These are phyloP conservation scores for Pygocentrus nattereri DNA, from an alignment of 2,797 vertebrate species.

Conservation along the genomic window DNA sequence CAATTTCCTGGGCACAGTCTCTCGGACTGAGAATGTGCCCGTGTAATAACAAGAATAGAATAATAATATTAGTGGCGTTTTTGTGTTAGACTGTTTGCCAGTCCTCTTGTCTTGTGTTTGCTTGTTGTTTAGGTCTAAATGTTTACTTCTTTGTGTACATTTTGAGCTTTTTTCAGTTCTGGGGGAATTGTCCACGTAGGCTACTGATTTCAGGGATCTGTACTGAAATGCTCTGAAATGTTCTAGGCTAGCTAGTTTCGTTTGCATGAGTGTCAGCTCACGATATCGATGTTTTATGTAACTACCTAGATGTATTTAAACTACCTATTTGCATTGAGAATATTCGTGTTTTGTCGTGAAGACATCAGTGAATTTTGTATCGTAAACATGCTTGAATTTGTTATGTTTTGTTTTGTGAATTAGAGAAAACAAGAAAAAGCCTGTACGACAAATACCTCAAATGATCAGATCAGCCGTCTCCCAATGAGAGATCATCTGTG, in stretches of 20 bases:
- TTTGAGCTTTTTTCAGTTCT: constrained; percentile 36
- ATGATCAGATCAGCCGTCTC: constrained; percentile 46
- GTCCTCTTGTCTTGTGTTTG: constrained; percentile 49
- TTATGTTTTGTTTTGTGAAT: constrained; percentile 62
- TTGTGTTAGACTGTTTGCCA: constrained; percentile 50
- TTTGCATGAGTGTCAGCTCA: constrained; percentile 71
- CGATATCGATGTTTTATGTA: constrained; percentile 63
- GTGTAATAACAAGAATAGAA: constrained; percentile 20
- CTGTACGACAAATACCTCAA: constrained; percentile 77
- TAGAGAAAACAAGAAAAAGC: constrained; percentile 53
- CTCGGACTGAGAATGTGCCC: constrained; percentile 35
- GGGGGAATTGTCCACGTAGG: constrained; percentile 30
- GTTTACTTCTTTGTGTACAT: constrained; percentile 39
- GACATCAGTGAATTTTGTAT: constrained; percentile 57
- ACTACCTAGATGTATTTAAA: constrained; percentile 80
- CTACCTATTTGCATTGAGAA: constrained; percentile 74
- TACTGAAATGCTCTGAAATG: constrained; percentile 49
- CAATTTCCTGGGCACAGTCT: constrained; percentile 35
- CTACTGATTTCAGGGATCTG: constrained; percentile 59
- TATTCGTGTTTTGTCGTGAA: constrained; percentile 69
- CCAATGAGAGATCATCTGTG: constrained; percentile 49
- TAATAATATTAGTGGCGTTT: constrained; percentile 26
- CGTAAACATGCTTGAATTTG: constrained; percentile 53
- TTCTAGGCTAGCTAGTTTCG: constrained; percentile 57
- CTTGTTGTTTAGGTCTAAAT: constrained; percentile 45